These are phyloP conservation scores for Euplexia lucipara DNA, from an alignment of 2,888 invertebrate species.

Conservation along the genomic window DNA sequence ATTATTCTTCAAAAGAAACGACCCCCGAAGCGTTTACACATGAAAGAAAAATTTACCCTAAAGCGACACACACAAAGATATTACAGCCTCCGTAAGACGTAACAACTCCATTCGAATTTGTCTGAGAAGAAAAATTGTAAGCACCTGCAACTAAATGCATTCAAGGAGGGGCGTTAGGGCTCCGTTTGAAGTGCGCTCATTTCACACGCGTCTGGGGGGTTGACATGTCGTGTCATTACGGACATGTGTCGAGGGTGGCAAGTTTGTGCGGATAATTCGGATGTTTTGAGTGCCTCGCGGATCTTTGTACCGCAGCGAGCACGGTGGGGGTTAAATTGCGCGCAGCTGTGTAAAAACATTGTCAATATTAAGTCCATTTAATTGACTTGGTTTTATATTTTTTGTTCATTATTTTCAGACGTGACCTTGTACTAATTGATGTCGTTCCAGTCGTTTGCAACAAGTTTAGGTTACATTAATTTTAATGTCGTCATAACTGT, in stretches of 20 bases:
- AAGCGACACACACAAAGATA: constrained; percentile 63
- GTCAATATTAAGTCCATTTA: constrained; percentile 42
- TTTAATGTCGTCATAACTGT: not conserved
- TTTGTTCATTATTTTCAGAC: constrained; percentile 11
- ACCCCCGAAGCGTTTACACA: constrained; percentile 70
- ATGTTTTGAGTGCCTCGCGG: constrained; percentile 66
- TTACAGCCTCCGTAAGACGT: constrained; percentile 69
- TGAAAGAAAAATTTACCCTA: constrained; percentile 66
- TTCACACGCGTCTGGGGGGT: constrained; percentile 80
- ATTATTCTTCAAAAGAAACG: constrained; percentile 71
- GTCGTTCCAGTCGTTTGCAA: not conserved
- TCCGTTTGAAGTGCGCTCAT: constrained; percentile 86
- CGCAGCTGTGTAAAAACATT: constrained; percentile 55
- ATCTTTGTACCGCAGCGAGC: constrained; percentile 53
- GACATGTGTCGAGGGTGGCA: constrained; percentile 80
- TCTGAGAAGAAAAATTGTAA: constrained; percentile 87
- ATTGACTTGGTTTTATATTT: constrained; percentile 35
- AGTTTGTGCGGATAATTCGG: constrained; percentile 71
- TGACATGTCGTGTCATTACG: constrained; percentile 83
- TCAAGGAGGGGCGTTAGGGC: constrained; percentile 70
- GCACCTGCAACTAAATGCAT: constrained; percentile 90
- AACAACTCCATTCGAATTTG: constrained; percentile 83
- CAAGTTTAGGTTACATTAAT: not conserved
- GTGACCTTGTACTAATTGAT: constrained; percentile 14
- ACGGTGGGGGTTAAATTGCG: constrained; percentile 55